Conservation (phyloP, 2,888 invertebrate species). For the Drosophila anomalipes region DNA sequence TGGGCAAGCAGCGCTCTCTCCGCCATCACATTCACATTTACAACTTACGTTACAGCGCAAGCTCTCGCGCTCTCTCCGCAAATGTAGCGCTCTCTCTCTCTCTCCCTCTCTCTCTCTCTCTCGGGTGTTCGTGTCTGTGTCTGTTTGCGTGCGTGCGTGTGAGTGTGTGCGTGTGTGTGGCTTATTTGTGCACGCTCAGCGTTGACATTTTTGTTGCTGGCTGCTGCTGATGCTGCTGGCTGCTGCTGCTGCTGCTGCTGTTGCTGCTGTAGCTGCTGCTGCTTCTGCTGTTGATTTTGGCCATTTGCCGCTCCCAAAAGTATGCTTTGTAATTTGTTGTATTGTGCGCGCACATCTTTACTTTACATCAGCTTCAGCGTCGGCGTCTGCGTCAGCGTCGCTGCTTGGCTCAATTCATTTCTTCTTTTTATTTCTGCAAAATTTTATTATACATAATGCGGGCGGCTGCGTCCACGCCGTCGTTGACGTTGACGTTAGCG, state of each 20-base stretch:
- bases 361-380: constrained; percentile 48
- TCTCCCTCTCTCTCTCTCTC: background rate
- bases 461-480: constrained; percentile 41
- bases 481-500: constrained; percentile 17
- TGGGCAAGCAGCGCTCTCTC: constrained; percentile 2
- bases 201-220: constrained; percentile 65
- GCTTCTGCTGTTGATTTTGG: constrained; percentile 69
- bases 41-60: constrained; percentile 40
- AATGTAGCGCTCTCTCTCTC: constrained; percentile 4
- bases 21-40: constrained; percentile 45
- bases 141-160: constrained; percentile 7
- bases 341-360: constrained; percentile 77
- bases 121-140: constrained; percentile 2
- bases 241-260: constrained; percentile 35
- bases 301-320: constrained; percentile 80
- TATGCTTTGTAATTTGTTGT: constrained; percentile 76
- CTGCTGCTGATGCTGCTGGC: constrained; percentile 30
- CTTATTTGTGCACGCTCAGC: constrained; percentile 69
- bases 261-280: constrained; percentile 29
- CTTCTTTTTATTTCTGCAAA: constrained; percentile 59
- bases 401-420: constrained; percentile 52
- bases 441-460: constrained; percentile 78
- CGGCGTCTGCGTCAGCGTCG: constrained; percentile 36
- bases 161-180: constrained; percentile 19
- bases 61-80: constrained; percentile 31